Percentiles rank a stretch among this genome's conserved stretches.
Conservation (phyloP, 2,113 vertebrate genomes). For the Pogona vitticeps region DNA sequence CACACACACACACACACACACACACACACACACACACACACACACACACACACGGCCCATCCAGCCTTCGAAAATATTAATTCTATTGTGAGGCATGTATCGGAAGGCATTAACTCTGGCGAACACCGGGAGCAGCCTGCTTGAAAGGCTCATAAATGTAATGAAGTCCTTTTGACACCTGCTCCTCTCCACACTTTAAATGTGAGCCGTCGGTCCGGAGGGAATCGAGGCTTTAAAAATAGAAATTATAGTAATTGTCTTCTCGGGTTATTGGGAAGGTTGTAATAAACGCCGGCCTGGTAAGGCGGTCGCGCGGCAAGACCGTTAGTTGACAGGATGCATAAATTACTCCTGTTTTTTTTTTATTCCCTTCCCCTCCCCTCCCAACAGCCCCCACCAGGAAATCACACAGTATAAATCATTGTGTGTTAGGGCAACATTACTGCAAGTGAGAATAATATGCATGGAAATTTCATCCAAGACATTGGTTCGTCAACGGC, state of each 20-base stretch:
- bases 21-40: constrained; percentile 26
- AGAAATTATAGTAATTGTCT: constrained; percentile 77
- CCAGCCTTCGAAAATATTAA: constrained; percentile 78
- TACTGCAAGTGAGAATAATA: background rate
- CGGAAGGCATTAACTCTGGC: constrained; percentile 57
- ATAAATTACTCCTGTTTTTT: constrained; percentile 60
- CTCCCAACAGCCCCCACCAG: constrained; percentile 6
- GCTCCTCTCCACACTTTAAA: constrained; percentile 84
- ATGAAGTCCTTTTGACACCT: constrained; percentile 86
- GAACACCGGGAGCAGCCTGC: constrained; percentile 57
- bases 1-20: background rate
- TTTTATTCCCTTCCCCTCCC: constrained; percentile 13
- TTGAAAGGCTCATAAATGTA: constrained; percentile 75
- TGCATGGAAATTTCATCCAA: constrained; percentile 16
- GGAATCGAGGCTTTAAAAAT: constrained; percentile 70
- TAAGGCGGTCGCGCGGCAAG: constrained; percentile 13
- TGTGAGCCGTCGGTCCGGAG: constrained; percentile 69
- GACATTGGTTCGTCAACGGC: background rate
- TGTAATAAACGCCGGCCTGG: constrained; percentile 64
- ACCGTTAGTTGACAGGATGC: constrained; percentile 48
- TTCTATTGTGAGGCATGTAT: constrained; percentile 71
- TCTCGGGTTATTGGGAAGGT: constrained; percentile 70
- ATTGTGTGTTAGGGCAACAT: background rate
- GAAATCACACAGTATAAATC: constrained; percentile 35
- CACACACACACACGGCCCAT: constrained; percentile 36